Evolutionary conservation across 2,888 invertebrate genomes (phyloP).

Genomic region (Eurytoma adleriae): DNA sequence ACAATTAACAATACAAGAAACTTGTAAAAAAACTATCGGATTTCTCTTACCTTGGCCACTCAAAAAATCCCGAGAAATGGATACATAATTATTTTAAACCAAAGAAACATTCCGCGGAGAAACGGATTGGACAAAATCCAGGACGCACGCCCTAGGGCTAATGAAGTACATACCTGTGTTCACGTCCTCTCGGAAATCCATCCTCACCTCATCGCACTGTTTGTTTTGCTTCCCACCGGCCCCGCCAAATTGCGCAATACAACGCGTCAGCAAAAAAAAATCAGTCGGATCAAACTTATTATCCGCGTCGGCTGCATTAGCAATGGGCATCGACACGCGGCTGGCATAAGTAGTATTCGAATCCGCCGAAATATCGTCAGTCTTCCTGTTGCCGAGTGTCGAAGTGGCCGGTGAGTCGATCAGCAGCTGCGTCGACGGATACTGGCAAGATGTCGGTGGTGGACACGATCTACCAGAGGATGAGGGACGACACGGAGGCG

Average conservation of each 20-base stretch:
- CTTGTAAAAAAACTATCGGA: no score
- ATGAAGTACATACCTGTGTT: no score
- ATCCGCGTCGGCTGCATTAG: background rate
- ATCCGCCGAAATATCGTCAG: background rate
- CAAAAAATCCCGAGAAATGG: no score
- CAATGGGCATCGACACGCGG: background rate
- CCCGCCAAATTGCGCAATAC: background rate
- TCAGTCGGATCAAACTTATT: background rate
- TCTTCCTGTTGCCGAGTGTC: background rate
- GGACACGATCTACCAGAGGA: slow-evolving; percentile 43
- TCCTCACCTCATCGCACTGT: no score
- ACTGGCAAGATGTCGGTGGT: slow-evolving; percentile 21
- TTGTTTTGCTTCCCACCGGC: background rate
- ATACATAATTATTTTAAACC: no score
- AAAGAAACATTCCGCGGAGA: no score
- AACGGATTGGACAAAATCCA: no score
- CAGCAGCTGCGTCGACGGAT: background rate
- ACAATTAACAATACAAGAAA: no score
- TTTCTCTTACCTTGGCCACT: no score
- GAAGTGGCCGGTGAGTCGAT: background rate
- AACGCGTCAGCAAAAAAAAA: slow-evolving; percentile 20
- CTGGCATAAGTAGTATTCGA: slow-evolving; percentile 1
- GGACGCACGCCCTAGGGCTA: no score
- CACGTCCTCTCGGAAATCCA: no score
- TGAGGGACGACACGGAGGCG: slow-evolving; percentile 40